Evolutionary conservation across 2,797 vertebrate species (phyloP).

Genomic region (Galago senegalensis): DNA sequence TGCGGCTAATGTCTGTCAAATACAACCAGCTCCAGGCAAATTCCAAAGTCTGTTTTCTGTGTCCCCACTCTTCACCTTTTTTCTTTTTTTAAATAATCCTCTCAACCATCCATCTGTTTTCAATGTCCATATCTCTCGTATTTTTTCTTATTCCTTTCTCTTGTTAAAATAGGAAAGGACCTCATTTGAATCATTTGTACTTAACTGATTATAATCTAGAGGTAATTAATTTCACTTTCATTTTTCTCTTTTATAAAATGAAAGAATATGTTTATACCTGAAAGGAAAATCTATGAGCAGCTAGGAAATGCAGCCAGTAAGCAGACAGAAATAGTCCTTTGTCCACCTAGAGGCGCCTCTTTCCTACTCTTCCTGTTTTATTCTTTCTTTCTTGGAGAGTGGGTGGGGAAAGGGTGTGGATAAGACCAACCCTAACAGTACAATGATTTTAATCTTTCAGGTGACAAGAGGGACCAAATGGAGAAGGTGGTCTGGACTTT

Average conservation of each 20-base stretch:
- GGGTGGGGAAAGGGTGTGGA: background rate
- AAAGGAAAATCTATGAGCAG: background rate
- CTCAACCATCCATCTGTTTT: background rate
- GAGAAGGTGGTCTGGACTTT: background rate
- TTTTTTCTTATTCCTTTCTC: background rate
- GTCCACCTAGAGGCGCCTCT: background rate
- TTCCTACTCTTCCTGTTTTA: background rate
- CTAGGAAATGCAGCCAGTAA: background rate
- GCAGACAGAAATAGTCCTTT: background rate
- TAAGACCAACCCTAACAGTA: background rate
- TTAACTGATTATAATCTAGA: background rate
- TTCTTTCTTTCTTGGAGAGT: background rate
- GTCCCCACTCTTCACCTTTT: background rate
- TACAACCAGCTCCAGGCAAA: background rate
- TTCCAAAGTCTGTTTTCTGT: background rate
- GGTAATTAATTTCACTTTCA: background rate
- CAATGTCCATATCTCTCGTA: background rate
- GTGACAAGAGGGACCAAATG: background rate
- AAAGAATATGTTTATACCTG: background rate
- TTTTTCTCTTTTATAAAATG: constrained; percentile 1
- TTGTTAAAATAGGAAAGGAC: background rate
- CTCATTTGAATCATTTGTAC: constrained; percentile 1
- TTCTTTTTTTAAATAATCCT: background rate
- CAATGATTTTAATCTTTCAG: background rate
- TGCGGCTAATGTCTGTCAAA: background rate